Base-by-base conservation (phyloP, 2,797 vertebrate genomes). In the Anolis apletophallus region DNA sequence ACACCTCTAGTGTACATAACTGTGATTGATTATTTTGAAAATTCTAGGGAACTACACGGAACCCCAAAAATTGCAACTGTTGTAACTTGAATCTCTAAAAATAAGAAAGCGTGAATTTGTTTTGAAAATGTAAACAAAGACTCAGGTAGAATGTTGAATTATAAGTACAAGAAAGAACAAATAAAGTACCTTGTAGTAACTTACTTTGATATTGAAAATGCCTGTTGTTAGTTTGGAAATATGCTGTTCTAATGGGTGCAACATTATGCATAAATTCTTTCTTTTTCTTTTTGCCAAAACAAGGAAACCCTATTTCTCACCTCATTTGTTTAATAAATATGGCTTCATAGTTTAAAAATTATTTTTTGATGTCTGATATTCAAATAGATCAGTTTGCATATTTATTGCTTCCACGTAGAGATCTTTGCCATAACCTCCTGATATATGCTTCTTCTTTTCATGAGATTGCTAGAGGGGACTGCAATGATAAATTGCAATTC, bases 401-500 rank as follows among this genome's bases (percentile, higher is more conserved):
- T 86, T 74, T 81, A 80, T 81, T 73, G 77, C 85, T 74, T 73
- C n/a, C n/a, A 9, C 32, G 3, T 52, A 3, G 46, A 64, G 78
- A 72, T 73, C 79, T 74, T 74, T 74, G 85, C 59, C 55, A 32
- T 87, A 87, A 36, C 34, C 90, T 91, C 83, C 80, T 0, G 3
- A 90, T 88, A 61, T 67, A 8, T 16, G 59, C 21, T 12, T 69
- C 75, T 71, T 84, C 57, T 88, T 93, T 73, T 59, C 87, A 57
- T 57, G 32, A 90, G 75, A 34, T 26, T 93, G 87, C n/a, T 36
- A 50, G 69, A 0, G 1, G 10, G 80, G 75, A 82, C 64, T 88
- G 68, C 16, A 90, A 11, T 69, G 86, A 87, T 1, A 74, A 78
- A 90, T 4, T 64, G 4, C 61, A 82, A 77, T 90, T 92, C 89